Base-by-base conservation (phyloP, 2,113 vertebrate genomes). In the Gorsachius goisagi region DNA sequence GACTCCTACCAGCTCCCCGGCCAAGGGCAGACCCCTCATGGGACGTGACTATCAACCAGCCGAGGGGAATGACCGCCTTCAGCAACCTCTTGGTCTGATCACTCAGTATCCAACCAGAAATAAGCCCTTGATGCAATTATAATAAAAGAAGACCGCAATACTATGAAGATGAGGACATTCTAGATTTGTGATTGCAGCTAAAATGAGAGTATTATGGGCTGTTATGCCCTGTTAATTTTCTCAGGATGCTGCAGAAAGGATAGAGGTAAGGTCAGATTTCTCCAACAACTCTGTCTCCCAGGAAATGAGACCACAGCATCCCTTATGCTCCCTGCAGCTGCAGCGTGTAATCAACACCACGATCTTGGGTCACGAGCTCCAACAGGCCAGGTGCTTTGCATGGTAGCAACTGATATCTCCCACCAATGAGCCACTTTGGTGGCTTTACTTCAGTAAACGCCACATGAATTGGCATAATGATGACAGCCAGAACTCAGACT, bases 161-260 rank as follows among this genome's bases (percentile, higher is more conserved):
- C 44, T 41, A 9, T 3, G 49, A 78, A 47, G 60, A 89, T 37
- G 49, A 92, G 49, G 39, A 37, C 83, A 39, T 56, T 77, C 52
- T 80, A 52, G 64, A 87, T 81, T 66, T 88, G 72, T 63, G 85
- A 86, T 50, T 94, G 90, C 75, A 86, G 83, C 39, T 71, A 60
- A 92, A 95, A 81, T 44, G 27, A 71, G 64, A 92, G 33, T 39
- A 60, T 89, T 75, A 81, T 12, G 72, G 76, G 66, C 64, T 84
- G 76, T 44, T 78, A 84, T 30, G 52, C 73, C 80, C 68, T 58
- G 93, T 52, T 92, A 74, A 85, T 93, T 93, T 92, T 82, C 84
- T 93, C 81, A 45, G 28, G 30, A 19, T 68, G 45, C 64, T 93
- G 56, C 53, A 69, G 64, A 69, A 88, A 39, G 27, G 41, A 90